Base-by-base conservation (phyloP, 2,113 vertebrate genomes). In the Neodontobutis hainanensis region DNA sequence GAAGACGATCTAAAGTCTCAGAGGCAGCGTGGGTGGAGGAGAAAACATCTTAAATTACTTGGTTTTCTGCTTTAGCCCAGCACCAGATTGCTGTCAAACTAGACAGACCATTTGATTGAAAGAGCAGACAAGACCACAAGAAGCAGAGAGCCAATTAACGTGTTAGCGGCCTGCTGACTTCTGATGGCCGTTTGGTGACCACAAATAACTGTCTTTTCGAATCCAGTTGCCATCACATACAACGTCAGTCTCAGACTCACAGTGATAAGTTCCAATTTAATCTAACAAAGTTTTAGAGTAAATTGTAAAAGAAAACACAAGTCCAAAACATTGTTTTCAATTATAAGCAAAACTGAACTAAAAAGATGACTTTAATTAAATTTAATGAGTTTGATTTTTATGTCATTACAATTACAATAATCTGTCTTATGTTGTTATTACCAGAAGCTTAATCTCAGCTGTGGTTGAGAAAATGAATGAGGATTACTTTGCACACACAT, bases 131-230 rank as follows among this genome's bases (percentile, higher is more conserved):
- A 61, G 69, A 70, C 40, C 52, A 6, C 1, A 11, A 16, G 43
- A 77, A 64, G 77, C 49, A 5, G 19, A 68, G 67, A 80, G 16
- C 77, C 69, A 86, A 87, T 86, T 85, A 86, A 81, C 11, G 46
- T 3, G 55, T 80, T 77, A 74, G 79, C 70, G 43, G 46, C 61
- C 70, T 55, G 11, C 68, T 55, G 70, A 83, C 77, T 82, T 82
- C 83, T 49, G 78, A 55, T 52, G 72, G 76, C 68, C 42, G 65
- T 68, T 75, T 84, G 81, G 86, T 78, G 77, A 77, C 75, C 64
- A 73, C 73, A 81, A 83, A 86, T 88, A 82, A 87, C 82, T 38
- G 81, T 82, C 74, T 51, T 73, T 59, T 77, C 64, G 49, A 69
- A 62, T 45, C 46, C 61, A 6, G 73, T 58, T 42, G 2, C 68